Conservation (phyloP, 2,797 vertebrate species). For the Ciconia nigra region DNA sequence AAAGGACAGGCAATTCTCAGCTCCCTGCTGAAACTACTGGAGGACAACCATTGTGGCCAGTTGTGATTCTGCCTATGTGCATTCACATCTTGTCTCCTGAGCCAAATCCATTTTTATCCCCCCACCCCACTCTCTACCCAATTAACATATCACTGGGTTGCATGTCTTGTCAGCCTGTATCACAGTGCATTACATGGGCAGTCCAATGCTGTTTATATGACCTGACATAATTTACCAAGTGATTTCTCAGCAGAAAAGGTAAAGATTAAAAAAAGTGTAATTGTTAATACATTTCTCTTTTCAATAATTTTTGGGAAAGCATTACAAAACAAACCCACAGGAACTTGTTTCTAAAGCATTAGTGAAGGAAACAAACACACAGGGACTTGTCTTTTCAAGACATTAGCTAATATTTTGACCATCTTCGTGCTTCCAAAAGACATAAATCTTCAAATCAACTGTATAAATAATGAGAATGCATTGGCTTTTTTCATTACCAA, state of each 20-base stretch:
- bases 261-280: not conserved
- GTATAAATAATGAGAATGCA: not conserved
- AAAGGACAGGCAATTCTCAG: not conserved
- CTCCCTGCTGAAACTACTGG: not conserved
- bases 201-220: not conserved
- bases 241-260: not conserved
- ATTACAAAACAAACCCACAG: not conserved
- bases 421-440: not conserved
- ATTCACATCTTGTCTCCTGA: not conserved
- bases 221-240: not conserved
- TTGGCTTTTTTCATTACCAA: not conserved
- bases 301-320: not conserved
- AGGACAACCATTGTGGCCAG: not conserved
- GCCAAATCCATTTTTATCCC: not conserved
- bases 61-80: not conserved
- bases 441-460: not conserved
- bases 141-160: not conserved
- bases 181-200: not conserved
- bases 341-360: not conserved
- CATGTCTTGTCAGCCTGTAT: not conserved
- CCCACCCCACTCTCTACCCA: not conserved
- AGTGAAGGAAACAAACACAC: not conserved
- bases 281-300: not conserved
- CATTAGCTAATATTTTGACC: not conserved
- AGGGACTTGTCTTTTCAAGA: not conserved